Evolutionary conservation across 1,140 invertebrate genomes (phyloP).

Genomic region (Patella vulgata): DNA sequence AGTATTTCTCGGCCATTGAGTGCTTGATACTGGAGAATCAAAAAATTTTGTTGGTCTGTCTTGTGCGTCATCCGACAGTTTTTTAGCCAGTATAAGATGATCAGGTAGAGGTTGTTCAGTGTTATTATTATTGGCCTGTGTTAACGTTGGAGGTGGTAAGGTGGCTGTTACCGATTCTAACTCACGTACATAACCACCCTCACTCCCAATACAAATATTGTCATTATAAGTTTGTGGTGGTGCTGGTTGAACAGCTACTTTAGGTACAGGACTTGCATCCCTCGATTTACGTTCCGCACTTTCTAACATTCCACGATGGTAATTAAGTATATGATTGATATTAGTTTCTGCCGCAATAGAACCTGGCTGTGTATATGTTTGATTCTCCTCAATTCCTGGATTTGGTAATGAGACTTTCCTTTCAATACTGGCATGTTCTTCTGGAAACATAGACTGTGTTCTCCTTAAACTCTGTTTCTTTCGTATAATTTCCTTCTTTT

Average conservation of each 20-base stretch:
- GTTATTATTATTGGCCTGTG: slow-evolving; percentile 21
- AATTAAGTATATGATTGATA: slow-evolving; percentile 23
- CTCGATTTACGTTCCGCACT: slow-evolving; percentile 17
- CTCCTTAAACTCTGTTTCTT: slow-evolving; percentile 42
- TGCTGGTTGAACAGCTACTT: background rate
- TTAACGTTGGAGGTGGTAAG: slow-evolving; percentile 16
- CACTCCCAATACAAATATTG: background rate
- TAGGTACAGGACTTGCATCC: background rate
- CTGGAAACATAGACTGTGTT: slow-evolving; percentile 45
- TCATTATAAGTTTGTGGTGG: slow-evolving; percentile 9
- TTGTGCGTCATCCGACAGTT: slow-evolving; percentile 65
- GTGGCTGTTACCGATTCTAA: too few relatives aligned
- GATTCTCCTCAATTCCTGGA: too few relatives aligned
- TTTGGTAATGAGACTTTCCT: too few relatives aligned
- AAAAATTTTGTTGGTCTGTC: slow-evolving; percentile 7
- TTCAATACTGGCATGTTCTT: slow-evolving; percentile 12
- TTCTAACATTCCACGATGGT: slow-evolving; percentile 46
- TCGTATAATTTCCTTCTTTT: slow-evolving; percentile 29
- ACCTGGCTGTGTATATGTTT: slow-evolving; percentile 1
- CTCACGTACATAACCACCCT: too few relatives aligned
- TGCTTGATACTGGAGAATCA: too few relatives aligned
- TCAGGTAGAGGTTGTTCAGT: slow-evolving; percentile 49
- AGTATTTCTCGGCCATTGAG: too few relatives aligned
- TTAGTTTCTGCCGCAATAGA: slow-evolving; percentile 2
- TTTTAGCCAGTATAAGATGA: slow-evolving; percentile 66